A percentile compares a stretch with the other conserved stretches of the same genome.
phyloP scores from a whole-genome alignment of 2,797 vertebrate species.

The Cirrhinus mrigala region DNA sequence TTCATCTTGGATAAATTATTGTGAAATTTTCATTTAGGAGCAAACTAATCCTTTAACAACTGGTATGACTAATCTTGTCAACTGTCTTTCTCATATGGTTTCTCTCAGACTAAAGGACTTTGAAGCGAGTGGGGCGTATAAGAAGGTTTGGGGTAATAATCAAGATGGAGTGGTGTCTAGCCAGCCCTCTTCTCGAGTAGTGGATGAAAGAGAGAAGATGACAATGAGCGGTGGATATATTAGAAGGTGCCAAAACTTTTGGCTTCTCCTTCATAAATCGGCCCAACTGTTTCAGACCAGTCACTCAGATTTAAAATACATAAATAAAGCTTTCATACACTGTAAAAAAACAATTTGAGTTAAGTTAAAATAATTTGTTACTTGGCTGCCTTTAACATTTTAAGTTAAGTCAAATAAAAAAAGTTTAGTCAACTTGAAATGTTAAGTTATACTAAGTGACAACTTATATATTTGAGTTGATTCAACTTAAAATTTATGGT shows the following conservation, averaged over 20 bases:
- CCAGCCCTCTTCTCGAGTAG: constrained; percentile 81
- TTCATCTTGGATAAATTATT: too few relatives aligned
- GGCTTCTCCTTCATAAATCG: neutral
- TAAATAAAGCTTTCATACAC: neutral
- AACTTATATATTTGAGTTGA: too few relatives aligned
- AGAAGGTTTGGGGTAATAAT: constrained; percentile 78
- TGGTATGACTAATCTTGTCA: neutral
- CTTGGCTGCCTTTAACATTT: too few relatives aligned
- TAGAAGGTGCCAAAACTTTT: constrained; percentile 71
- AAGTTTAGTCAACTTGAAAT: too few relatives aligned
- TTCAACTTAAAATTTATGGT: too few relatives aligned
- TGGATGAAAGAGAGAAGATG: constrained; percentile 84
- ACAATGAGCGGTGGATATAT: constrained; percentile 85
- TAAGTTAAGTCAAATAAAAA: too few relatives aligned
- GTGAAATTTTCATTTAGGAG: too few relatives aligned
- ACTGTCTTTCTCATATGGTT: constrained; percentile 27
- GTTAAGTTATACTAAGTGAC: too few relatives aligned
- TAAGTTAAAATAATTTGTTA: too few relatives aligned
- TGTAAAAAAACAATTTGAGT: too few relatives aligned
- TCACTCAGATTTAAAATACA: neutral
- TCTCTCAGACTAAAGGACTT: constrained; percentile 79
- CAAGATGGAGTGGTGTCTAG: constrained; percentile 81
- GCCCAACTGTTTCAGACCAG: neutral
- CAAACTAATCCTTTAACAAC: neutral
- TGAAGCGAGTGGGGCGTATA: constrained; percentile 78